phyloP scores from a whole-genome alignment of 1,140 invertebrate species.

The Chelonus insularis region DNA sequence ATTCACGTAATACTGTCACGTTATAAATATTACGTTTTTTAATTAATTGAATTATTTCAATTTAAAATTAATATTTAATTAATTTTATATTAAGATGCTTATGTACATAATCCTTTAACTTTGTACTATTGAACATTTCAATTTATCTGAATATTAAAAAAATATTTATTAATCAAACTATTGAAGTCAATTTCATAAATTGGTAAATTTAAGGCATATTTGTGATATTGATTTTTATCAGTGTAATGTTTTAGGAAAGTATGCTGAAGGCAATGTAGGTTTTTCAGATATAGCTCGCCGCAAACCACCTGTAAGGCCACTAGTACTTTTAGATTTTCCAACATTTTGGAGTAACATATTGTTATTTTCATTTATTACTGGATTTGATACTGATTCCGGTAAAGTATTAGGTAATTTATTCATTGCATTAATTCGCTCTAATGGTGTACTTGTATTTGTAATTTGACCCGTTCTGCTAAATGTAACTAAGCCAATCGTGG shows the following conservation, averaged over 20 bases:
- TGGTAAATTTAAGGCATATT: not conserved
- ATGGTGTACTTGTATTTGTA: constrained; percentile 53
- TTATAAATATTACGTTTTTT: no score
- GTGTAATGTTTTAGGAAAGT: constrained; percentile 53
- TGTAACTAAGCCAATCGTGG: constrained; percentile 40
- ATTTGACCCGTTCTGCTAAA: constrained; percentile 51
- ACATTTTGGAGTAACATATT: constrained; percentile 41
- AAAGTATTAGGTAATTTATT: constrained; percentile 36
- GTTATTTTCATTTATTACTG: constrained; percentile 48
- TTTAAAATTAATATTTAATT: no score
- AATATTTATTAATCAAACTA: no score
- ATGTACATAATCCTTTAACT: no score
- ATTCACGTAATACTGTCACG: no score
- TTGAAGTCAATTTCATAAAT: not conserved
- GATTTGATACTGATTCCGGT: constrained; percentile 31
- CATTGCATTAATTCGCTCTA: constrained; percentile 50
- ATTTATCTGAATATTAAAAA: no score
- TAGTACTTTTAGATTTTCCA: constrained; percentile 43
- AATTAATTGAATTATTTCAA: no score
- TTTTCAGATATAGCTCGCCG: constrained; percentile 49
- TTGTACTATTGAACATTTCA: no score
- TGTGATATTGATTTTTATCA: constrained; percentile 17
- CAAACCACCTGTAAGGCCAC: constrained; percentile 48
- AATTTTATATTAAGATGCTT: no score
- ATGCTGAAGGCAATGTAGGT: constrained; percentile 51